phyloP scores from a whole-genome alignment of 2,113 vertebrate species.

The Pterocles gutturalis region DNA sequence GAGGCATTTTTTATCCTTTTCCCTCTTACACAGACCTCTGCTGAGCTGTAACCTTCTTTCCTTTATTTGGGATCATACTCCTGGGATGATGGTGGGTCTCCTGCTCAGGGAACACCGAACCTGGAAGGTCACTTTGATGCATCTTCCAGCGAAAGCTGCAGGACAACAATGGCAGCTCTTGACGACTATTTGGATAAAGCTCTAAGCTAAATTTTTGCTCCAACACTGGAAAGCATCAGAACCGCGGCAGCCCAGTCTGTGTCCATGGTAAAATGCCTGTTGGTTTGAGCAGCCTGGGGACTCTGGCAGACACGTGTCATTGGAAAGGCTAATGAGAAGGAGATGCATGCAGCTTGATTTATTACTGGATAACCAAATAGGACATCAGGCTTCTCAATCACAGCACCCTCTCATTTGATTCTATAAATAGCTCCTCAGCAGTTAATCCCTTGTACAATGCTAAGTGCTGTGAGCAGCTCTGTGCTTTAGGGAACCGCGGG shows the following conservation, averaged over 20 bases:
- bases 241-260: background rate
- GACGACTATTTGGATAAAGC: background rate
- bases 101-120: background rate
- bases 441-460: background rate
- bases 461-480: background rate
- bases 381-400: background rate
- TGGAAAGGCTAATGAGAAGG: background rate
- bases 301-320: background rate
- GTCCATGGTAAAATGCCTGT: background rate
- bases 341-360: background rate
- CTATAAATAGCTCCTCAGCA: conserved; percentile 7
- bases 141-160: background rate
- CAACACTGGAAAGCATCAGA: background rate
- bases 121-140: background rate
- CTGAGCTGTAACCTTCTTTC: background rate
- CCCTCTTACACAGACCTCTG: background rate
- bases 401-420: background rate
- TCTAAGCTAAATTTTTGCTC: background rate
- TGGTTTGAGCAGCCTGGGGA: background rate
- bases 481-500: background rate
- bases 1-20: background rate
- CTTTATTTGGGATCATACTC: background rate
- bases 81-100: background rate
- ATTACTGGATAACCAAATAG: background rate
- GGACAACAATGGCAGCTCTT: background rate